A percentile compares a stretch with the other conserved stretches of the same genome.
These are phyloP conservation scores for Gymnosoma rotundatum DNA, from an alignment of 2,888 invertebrate species.

Conservation along the genomic window DNA sequence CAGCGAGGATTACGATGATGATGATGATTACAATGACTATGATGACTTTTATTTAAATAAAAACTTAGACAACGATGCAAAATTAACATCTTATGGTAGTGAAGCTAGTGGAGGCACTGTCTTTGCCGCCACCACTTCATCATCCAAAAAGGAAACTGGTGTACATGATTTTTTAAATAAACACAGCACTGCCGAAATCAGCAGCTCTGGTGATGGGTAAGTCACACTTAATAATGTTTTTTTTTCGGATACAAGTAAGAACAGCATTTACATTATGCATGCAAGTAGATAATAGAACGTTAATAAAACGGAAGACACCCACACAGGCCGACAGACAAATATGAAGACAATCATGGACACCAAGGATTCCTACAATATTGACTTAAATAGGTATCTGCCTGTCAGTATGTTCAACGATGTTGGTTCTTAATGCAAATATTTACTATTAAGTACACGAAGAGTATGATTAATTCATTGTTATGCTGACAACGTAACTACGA, in stretches of 20 bases:
- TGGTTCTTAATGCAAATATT: neutral
- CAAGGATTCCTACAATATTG: neutral
- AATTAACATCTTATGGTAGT: slow-evolving; percentile 55
- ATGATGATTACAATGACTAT: slow-evolving; percentile 65
- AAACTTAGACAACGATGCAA: slow-evolving; percentile 48
- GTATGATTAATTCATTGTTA: too few species aligned
- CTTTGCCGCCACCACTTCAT: slow-evolving; percentile 5
- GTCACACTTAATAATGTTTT: slow-evolving; percentile 47
- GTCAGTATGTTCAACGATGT: neutral
- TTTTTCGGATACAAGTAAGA: too few species aligned
- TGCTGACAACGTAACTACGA: too few species aligned
- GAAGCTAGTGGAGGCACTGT: slow-evolving; percentile 59
- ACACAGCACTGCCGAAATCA: slow-evolving; percentile 73
- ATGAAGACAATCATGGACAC: too few species aligned
- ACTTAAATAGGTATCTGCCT: neutral
- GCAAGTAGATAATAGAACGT: neutral
- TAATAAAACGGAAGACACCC: neutral
- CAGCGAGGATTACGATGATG: slow-evolving; percentile 54
- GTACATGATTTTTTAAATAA: slow-evolving; percentile 74
- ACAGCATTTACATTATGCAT: too few species aligned
- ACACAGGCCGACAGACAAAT: neutral
- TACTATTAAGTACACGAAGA: neutral
- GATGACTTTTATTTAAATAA: slow-evolving; percentile 51
- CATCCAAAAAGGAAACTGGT: slow-evolving; percentile 65
- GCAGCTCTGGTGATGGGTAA: slow-evolving; percentile 75